Conservation (phyloP, 1,140 invertebrate species). For the Zaprionus tsacasi region DNA sequence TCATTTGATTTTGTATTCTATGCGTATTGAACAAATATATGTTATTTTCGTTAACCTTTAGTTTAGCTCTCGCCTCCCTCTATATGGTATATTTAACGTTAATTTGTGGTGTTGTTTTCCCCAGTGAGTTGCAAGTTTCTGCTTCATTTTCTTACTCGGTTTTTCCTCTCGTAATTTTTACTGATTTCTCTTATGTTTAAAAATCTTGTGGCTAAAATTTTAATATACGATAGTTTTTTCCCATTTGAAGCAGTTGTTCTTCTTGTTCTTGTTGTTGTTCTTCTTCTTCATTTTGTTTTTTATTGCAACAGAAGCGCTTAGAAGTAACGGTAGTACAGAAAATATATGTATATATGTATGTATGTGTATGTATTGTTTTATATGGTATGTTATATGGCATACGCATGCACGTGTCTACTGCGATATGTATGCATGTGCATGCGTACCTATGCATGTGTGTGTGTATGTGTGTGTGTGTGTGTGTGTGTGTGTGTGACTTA, state of each 20-base stretch:
- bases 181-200: slow-evolving; percentile 61
- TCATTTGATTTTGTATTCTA: slow-evolving; percentile 13
- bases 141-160: slow-evolving; percentile 23
- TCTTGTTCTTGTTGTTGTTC: slow-evolving; percentile 17
- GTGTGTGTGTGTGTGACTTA: slow-evolving; percentile 25
- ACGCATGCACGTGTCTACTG: background rate
- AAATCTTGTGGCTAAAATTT: slow-evolving; percentile 73
- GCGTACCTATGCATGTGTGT: slow-evolving; percentile 20
- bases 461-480: slow-evolving; percentile 18
- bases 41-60: slow-evolving; percentile 48
- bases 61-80: slow-evolving; percentile 41
- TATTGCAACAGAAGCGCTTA: slow-evolving; percentile 73
- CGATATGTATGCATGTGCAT: slow-evolving; percentile 5
- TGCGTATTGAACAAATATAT: slow-evolving; percentile 64
- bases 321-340: slow-evolving; percentile 73
- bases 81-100: slow-evolving; percentile 64
- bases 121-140: slow-evolving; percentile 79
- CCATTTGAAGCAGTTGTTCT: background rate
- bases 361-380: slow-evolving; percentile 31
- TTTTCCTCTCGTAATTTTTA: slow-evolving; percentile 22
- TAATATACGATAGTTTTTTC: slow-evolving; percentile 10
- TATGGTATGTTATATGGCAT: background rate
- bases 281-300: background rate
- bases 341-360: slow-evolving; percentile 51
- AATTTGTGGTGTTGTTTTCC: slow-evolving; percentile 83